Evolutionary conservation across 1,140 invertebrate genomes (phyloP).

Genomic region (Nylanderia fulva): DNA sequence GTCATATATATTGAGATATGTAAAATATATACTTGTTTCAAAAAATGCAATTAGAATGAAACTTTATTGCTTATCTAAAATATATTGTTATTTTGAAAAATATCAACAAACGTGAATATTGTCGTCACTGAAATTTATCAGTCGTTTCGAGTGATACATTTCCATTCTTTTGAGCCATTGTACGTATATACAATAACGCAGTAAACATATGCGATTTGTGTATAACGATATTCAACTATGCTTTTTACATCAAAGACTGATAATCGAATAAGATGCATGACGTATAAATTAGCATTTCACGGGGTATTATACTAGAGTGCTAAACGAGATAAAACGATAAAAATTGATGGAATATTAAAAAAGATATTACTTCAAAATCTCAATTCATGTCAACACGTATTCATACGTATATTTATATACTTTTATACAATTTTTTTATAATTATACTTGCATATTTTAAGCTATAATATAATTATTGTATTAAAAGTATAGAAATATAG

Average conservation of each 20-base stretch:
- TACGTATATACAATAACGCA: not conserved
- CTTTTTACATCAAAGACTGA: slow-evolving; percentile 1
- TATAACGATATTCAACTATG: not conserved
- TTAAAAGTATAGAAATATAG: not conserved
- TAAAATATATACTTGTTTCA: not conserved
- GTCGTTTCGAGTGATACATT: not conserved
- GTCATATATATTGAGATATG: too few species aligned
- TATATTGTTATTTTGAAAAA: slow-evolving; percentile 5
- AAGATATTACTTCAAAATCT: too few species aligned
- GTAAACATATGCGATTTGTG: not conserved
- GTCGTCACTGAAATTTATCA: not conserved
- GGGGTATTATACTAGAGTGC: not conserved
- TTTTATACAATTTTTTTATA: too few species aligned
- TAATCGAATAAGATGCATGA: not conserved
- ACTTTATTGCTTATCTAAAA: slow-evolving; percentile 11
- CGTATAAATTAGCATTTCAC: not conserved
- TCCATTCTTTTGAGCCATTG: not conserved
- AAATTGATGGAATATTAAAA: not conserved
- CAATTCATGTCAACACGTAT: not conserved
- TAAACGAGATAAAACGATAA: not conserved
- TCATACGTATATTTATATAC: too few species aligned
- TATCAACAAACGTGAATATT: not conserved
- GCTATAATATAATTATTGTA: not conserved
- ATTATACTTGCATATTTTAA: slow-evolving; percentile 3
- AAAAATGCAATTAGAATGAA: not conserved